Evolutionary conservation across 2,888 invertebrate species (phyloP).

Genomic region (Teleogryllus oceanicus): DNA sequence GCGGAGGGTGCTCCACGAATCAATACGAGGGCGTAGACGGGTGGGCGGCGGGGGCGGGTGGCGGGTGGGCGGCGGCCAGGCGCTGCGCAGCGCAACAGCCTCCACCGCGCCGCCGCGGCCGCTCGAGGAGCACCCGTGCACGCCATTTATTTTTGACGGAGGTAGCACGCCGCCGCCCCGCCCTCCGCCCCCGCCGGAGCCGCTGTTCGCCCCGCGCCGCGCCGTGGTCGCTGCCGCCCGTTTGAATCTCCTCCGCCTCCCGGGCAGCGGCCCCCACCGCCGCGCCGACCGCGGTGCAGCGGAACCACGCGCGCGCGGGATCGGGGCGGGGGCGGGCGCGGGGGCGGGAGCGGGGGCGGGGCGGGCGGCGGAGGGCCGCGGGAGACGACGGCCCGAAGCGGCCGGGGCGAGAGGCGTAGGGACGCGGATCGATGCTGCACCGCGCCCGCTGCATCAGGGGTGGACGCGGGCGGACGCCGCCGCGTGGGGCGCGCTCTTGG

Average conservation of each 20-base stretch:
- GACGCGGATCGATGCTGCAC: conserved; percentile 18
- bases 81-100: neutral
- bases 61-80: neutral
- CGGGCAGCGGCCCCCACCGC: too few relatives aligned
- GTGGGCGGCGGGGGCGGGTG: neutral
- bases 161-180: neutral
- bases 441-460: conserved; percentile 1
- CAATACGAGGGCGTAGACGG: neutral
- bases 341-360: too few relatives aligned
- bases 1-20: conserved; percentile 6
- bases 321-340: too few relatives aligned
- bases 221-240: too few relatives aligned
- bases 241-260: too few relatives aligned
- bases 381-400: neutral
- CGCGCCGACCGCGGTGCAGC: too few relatives aligned
- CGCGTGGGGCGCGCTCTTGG: too few relatives aligned
- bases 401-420: neutral
- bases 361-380: neutral
- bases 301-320: too few relatives aligned
- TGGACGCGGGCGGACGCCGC: neutral
- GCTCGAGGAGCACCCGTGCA: neutral
- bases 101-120: neutral
- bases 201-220: too few relatives aligned
- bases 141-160: conserved; percentile 18
- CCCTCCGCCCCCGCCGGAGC: neutral